phyloP scores from a whole-genome alignment of 35 echinoderm and acorn worm genomes.

The Apostichopus parvimensis region DNA sequence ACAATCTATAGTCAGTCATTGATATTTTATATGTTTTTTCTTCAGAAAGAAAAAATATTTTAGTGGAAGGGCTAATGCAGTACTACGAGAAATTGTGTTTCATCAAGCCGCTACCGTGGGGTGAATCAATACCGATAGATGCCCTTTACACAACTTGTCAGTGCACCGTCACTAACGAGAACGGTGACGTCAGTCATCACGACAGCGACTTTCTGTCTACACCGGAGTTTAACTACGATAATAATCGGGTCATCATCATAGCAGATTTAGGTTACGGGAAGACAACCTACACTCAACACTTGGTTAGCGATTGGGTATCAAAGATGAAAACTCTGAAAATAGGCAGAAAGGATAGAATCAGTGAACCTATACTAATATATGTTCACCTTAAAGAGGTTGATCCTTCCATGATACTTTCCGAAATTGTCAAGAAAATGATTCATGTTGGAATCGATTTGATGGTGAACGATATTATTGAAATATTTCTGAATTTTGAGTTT shows the following conservation, averaged over 20 bases:
- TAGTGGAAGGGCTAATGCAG: not conserved
- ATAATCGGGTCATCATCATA: not conserved
- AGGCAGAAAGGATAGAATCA: not conserved
- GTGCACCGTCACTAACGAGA: not conserved
- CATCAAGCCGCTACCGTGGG: not conserved
- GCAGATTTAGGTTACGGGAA: slow-evolving; percentile 11
- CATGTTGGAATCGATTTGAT: not conserved
- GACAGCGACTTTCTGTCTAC: not conserved
- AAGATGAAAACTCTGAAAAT: not conserved
- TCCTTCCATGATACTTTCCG: not conserved
- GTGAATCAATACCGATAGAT: not conserved
- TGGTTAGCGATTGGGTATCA: too few relatives aligned
- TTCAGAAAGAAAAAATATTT: not conserved
- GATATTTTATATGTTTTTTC: not conserved
- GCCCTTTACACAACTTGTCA: not conserved
- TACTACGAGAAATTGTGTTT: not conserved
- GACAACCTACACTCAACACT: not conserved
- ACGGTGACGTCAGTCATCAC: not conserved
- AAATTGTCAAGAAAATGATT: not conserved
- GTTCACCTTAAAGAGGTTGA: slow-evolving; percentile 21
- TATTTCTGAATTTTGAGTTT: not conserved
- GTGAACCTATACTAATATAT: not conserved
- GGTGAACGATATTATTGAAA: not conserved
- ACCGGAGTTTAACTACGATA: too few relatives aligned
- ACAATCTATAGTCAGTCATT: too few relatives aligned